Evolutionary conservation across 2,888 invertebrate genomes (phyloP).

Genomic region (Atrina japonica): DNA sequence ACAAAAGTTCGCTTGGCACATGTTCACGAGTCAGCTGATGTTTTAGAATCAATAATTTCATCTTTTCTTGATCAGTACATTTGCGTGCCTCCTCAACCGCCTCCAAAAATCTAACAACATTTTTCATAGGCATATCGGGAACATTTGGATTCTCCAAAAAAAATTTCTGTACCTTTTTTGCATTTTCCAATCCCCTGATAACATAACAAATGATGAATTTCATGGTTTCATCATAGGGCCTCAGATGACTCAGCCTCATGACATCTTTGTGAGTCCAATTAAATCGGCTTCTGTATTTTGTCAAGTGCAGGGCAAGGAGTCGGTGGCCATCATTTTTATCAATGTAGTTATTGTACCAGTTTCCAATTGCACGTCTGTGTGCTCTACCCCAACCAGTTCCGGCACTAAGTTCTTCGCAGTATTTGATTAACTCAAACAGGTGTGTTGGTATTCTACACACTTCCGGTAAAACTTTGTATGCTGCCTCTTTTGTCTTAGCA

Average conservation of each 20-base stretch:
- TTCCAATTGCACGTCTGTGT: constrained; percentile 50
- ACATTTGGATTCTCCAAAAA: too few relatives aligned
- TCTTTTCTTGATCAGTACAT: constrained; percentile 57
- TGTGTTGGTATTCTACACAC: constrained; percentile 62
- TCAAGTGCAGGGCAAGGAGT: constrained; percentile 85
- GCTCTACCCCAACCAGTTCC: constrained; percentile 61
- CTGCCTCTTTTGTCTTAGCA: constrained; percentile 48
- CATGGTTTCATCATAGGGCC: constrained; percentile 37
- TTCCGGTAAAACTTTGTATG: constrained; percentile 45
- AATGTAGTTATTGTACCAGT: constrained; percentile 48
- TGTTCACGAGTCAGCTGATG: constrained; percentile 85
- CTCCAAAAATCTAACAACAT: constrained; percentile 65
- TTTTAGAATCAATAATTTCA: constrained; percentile 68
- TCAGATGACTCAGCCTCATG: constrained; percentile 79
- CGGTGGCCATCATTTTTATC: constrained; percentile 80
- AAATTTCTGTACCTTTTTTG: constrained; percentile 1
- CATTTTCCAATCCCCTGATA: background rate
- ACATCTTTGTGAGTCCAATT: constrained; percentile 89
- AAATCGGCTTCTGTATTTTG: constrained; percentile 85
- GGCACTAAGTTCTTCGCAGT: constrained; percentile 50
- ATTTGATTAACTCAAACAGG: constrained; percentile 56
- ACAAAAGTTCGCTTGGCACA: constrained; percentile 86
- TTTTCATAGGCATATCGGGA: too few relatives aligned
- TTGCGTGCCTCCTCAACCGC: constrained; percentile 70
- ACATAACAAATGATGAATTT: constrained; percentile 1